Percentiles rank a stretch among this genome's conserved stretches.
These are phyloP conservation scores for Popillia japonica DNA, from an alignment of 1,140 invertebrate species.

Conservation along the genomic window DNA sequence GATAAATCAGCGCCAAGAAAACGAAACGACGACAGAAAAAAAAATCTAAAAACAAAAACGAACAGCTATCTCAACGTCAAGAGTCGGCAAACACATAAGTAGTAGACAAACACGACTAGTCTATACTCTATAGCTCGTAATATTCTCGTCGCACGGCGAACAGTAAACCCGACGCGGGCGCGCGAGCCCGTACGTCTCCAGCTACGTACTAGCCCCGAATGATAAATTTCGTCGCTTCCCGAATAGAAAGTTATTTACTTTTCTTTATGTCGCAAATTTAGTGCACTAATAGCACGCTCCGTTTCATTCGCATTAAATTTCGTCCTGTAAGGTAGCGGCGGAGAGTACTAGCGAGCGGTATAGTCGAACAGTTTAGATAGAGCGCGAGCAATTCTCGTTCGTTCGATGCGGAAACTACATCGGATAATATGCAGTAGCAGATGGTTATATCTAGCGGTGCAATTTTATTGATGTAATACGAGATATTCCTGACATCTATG, in stretches of 20 bases:
- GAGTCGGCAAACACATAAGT: no score
- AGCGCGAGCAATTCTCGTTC: not conserved
- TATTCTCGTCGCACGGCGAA: no score
- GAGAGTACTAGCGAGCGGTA: not conserved
- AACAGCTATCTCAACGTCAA: no score
- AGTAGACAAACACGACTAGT: no score
- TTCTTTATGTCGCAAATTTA: slow-evolving; percentile 34
- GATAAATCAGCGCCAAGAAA: no score
- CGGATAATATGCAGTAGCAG: not conserved
- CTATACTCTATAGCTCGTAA: no score
- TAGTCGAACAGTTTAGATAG: not conserved
- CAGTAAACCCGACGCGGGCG: no score
- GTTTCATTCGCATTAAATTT: slow-evolving; percentile 32
- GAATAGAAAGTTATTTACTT: slow-evolving; percentile 32
- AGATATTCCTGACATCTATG: not conserved
- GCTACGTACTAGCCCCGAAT: not conserved
- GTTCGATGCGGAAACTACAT: not conserved
- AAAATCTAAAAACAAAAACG: no score
- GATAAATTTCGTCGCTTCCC: slow-evolving; percentile 33
- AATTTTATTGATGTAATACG: slow-evolving; percentile 34
- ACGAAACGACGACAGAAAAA: no score
- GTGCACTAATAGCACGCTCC: slow-evolving; percentile 28
- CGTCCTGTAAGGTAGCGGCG: not conserved
- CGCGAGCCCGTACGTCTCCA: no score
- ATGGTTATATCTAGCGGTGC: slow-evolving; percentile 12